phyloP scores from a whole-genome alignment of 2,888 invertebrate species.

The Cheiracanthium punctorium region DNA sequence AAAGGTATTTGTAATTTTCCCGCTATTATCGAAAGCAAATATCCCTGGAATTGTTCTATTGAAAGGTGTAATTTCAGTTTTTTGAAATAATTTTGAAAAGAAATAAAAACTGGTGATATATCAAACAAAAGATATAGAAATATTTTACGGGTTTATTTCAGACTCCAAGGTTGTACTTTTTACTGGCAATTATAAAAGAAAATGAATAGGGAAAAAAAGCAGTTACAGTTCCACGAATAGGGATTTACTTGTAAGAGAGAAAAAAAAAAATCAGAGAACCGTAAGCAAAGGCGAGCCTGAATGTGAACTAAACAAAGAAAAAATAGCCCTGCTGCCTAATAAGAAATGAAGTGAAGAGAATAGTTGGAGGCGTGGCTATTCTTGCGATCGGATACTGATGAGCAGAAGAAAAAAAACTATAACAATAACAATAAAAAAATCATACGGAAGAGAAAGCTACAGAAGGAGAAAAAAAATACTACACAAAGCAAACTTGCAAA shows the following conservation, averaged over 20 bases:
- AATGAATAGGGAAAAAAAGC: slow-evolving; percentile 27
- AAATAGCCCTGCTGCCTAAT: slow-evolving; percentile 47
- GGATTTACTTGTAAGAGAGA: slow-evolving; percentile 18
- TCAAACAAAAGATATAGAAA: slow-evolving; percentile 26
- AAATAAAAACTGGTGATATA: slow-evolving; percentile 3
- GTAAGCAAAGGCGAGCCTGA: slow-evolving; percentile 5
- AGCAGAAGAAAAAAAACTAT: slow-evolving; percentile 48
- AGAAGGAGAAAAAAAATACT: slow-evolving; percentile 17
- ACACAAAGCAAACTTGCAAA: slow-evolving; percentile 33
- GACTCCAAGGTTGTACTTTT: slow-evolving; percentile 42
- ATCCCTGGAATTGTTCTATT: slow-evolving; percentile 37
- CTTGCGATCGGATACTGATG: slow-evolving; percentile 68
- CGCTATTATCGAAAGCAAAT: slow-evolving; percentile 52
- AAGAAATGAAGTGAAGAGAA: slow-evolving; percentile 68
- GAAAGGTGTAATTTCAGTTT: slow-evolving; percentile 18
- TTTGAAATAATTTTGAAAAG: not conserved
- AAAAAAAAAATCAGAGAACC: slow-evolving; percentile 11
- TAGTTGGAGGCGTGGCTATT: slow-evolving; percentile 61
- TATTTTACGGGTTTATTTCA: slow-evolving; percentile 58
- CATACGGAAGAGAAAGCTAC: slow-evolving; percentile 25
- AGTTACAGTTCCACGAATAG: slow-evolving; percentile 1
- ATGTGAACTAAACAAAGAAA: slow-evolving; percentile 27
- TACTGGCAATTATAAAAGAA: slow-evolving; percentile 64
- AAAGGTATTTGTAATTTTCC: not conserved
- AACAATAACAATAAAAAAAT: slow-evolving; percentile 62